phyloP scores from a whole-genome alignment of 2,797 vertebrate genomes.

The Sandelia bainsii region DNA sequence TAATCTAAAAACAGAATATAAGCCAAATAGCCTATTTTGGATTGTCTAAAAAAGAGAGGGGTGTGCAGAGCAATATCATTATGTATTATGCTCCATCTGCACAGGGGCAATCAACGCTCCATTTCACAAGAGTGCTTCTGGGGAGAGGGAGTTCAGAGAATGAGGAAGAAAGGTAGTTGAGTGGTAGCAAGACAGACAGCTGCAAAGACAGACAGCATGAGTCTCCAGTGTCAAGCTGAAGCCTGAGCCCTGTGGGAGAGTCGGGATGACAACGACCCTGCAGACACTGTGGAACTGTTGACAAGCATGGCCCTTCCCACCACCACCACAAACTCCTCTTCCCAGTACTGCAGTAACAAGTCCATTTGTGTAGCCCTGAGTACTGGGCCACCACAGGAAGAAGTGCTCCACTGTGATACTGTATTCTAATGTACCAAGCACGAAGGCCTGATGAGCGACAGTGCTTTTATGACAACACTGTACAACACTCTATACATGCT shows the following conservation, averaged over 20 bases:
- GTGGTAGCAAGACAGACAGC: constrained; percentile 36
- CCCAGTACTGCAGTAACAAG: constrained; percentile 39
- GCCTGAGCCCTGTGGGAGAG: constrained; percentile 59
- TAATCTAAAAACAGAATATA: constrained; percentile 33
- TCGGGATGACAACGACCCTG: constrained; percentile 27
- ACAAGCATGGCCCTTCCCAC: constrained; percentile 36
- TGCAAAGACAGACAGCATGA: constrained; percentile 31
- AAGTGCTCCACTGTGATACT: constrained; percentile 32
- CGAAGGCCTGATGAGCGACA: constrained; percentile 46
- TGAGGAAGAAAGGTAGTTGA: constrained; percentile 35
- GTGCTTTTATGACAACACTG: constrained; percentile 46
- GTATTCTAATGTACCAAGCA: constrained; percentile 46
- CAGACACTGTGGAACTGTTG: constrained; percentile 56
- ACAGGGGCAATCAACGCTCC: constrained; percentile 78
- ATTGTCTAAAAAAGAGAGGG: constrained; percentile 45
- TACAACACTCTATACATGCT: constrained; percentile 45
- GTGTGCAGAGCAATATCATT: constrained; percentile 72
- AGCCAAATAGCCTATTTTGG: constrained; percentile 7
- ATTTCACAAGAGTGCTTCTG: constrained; percentile 70
- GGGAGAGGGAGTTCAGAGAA: constrained; percentile 40
- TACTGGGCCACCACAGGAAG: constrained; percentile 30
- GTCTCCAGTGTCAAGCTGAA: constrained; percentile 44
- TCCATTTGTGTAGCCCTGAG: constrained; percentile 29
- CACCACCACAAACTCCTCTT: constrained; percentile 9
- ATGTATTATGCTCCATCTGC: constrained; percentile 71